These are phyloP conservation scores for Oncorhynchus keta DNA, from an alignment of 2,113 vertebrate genomes.

Conservation along the genomic window DNA sequence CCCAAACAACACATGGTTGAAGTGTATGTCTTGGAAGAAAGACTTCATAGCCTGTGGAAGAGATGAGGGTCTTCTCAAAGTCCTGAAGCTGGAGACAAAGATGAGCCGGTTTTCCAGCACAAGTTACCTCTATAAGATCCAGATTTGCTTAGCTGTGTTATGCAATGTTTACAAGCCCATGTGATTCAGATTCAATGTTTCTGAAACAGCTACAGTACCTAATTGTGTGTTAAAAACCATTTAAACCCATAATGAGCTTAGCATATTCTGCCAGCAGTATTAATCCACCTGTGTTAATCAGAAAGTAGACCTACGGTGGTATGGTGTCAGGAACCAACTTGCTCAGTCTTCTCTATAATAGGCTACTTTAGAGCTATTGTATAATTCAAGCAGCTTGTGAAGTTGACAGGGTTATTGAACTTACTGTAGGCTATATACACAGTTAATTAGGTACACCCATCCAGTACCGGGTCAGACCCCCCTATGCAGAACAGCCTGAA, in stretches of 20 bases:
- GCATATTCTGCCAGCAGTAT: too few species aligned
- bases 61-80: conserved; percentile 90
- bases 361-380: too few species aligned
- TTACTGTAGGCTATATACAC: too few species aligned
- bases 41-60: conserved; percentile 96
- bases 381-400: too few species aligned
- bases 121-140: background rate
- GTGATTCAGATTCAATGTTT: conserved; percentile 36
- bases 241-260: conserved; percentile 45
- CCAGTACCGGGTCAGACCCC: too few species aligned
- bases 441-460: too few species aligned
- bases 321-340: too few species aligned
- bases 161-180: background rate
- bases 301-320: too few species aligned
- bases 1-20: conserved; percentile 83
- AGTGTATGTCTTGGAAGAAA: conserved; percentile 96
- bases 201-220: conserved; percentile 17
- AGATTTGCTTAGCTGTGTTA: background rate
- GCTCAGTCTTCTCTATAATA: too few species aligned
- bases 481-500: too few species aligned
- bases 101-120: conserved; percentile 53
- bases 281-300: too few species aligned
- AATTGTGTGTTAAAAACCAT: conserved; percentile 55
- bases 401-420: too few species aligned
- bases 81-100: conserved; percentile 90